Conservation (phyloP, 2,888 invertebrate genomes). For the Parnassius apollo region DNA sequence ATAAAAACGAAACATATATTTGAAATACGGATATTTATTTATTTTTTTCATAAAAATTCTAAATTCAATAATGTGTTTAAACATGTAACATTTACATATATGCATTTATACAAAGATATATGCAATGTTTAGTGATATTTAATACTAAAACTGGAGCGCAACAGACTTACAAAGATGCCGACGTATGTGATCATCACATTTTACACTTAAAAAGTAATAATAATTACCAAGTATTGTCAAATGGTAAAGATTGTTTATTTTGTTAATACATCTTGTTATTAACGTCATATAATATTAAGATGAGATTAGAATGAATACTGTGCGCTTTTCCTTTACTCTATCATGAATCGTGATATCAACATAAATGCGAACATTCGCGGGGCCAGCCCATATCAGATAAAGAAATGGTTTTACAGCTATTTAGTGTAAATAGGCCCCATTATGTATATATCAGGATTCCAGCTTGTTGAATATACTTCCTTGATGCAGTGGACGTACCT, state of each 20-base stretch:
- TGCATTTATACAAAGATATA: conserved; percentile 82
- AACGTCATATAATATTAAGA: conserved; percentile 46
- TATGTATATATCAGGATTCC: conserved; percentile 61
- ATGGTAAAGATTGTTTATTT: conserved; percentile 62
- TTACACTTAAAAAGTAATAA: conserved; percentile 75
- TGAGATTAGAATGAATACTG: conserved; percentile 65
- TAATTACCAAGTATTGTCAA: conserved; percentile 81
- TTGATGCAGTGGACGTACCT: conserved; percentile 46
- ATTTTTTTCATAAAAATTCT: conserved; percentile 82
- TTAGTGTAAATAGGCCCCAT: conserved; percentile 32
- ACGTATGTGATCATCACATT: conserved; percentile 68
- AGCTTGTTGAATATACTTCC: conserved; percentile 36
- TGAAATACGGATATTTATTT: conserved; percentile 82
- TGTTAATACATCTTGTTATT: conserved; percentile 47
- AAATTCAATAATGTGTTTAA: conserved; percentile 82
- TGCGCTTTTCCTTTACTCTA: conserved; percentile 70
- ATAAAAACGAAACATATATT: conserved; percentile 73
- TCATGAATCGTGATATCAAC: conserved; percentile 62
- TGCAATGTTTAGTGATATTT: conserved; percentile 78
- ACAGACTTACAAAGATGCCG: conserved; percentile 65
- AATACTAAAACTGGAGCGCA: conserved; percentile 79
- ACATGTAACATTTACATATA: conserved; percentile 82
- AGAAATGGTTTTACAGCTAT: background rate
- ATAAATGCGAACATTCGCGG: conserved; percentile 42
- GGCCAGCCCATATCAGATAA: background rate